phyloP scores from a whole-genome alignment of 2,797 vertebrate genomes.

The Myripristis murdjan region DNA sequence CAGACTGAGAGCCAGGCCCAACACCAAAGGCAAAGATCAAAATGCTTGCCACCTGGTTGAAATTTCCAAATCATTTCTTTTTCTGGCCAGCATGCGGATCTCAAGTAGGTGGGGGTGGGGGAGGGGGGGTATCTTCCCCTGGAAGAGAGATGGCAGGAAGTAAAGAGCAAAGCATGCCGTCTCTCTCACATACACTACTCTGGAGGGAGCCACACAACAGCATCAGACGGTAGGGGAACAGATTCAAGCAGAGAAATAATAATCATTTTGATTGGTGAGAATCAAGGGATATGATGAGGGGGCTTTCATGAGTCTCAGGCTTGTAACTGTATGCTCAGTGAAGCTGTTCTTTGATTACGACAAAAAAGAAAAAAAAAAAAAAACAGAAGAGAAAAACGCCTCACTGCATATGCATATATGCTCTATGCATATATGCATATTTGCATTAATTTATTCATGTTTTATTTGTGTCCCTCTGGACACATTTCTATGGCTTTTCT shows the following conservation, averaged over 20 bases:
- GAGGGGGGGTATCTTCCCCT: slow-evolving; percentile 22
- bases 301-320: slow-evolving; percentile 7
- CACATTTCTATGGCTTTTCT: neutral
- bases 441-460: neutral
- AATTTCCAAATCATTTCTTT: slow-evolving; percentile 51
- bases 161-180: slow-evolving; percentile 21
- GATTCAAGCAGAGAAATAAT: neutral
- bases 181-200: neutral
- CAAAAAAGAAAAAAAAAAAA: too few relatives aligned
- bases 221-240: slow-evolving; percentile 4
- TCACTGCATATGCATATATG: neutral
- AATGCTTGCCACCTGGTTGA: slow-evolving; percentile 49
- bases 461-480: neutral
- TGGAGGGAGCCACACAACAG: slow-evolving; percentile 23
- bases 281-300: slow-evolving; percentile 3
- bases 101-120: slow-evolving; percentile 14
- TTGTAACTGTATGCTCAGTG: neutral
- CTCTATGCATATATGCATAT: neutral
- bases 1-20: slow-evolving; percentile 26
- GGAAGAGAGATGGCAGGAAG: slow-evolving; percentile 42
- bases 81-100: slow-evolving; percentile 47
- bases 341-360: neutral
- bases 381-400: too few relatives aligned
- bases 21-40: slow-evolving; percentile 35
- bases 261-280: neutral